Evolutionary conservation across 2,888 invertebrate genomes (phyloP), one percentile per base, ranked within the genome.

Genomic region (Hypercompe scribonia): DNA sequence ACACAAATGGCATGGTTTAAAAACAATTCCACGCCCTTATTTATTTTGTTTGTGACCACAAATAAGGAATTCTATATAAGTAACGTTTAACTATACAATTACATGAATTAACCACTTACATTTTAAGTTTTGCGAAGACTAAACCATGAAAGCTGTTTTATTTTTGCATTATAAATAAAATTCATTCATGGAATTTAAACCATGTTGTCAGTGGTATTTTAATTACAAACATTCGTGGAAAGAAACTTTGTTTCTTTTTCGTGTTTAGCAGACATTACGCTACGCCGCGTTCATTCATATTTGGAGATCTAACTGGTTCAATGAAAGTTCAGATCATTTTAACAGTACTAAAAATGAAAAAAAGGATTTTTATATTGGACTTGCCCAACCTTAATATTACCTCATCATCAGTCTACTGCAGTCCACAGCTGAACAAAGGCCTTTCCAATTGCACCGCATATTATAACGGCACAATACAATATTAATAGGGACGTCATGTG

Each of bases 101-200:
- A 58, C 58, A 58, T n/a, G 28, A 58, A 58, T 28, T 58, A 58
- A n/a, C 28, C 28, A 50, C n/a, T n/a, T 24, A 58, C 58, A 58
- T 58, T 13, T 28, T 54, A 54, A 58, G 58, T 58, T 58, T 11
- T 58, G 28, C 58, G 58, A 58, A 58, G 28, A 8, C 58, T 58
- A 28, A 58, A 13, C 58, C 28, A 28, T 58, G 7, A n/a, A 58
- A n/a, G 28, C 28, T 58, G 58, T 58, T 58, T 58, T 58, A 4
- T 28, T 58, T 58, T 28, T 58, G 58, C 28, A 58, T 58, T 58
- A 58, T 58, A 58, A 58, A 58, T 58, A 58, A 58, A 33, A n/a
- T 28, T 46, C 13, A 31, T 68, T 72, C 50, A 58, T 28, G 28
- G 28, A 58, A 58, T 11, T 58, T 58, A 13, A 28, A 13, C 28